These are phyloP conservation scores for Garra rufa DNA, from an alignment of 2,113 vertebrate genomes.

Conservation along the genomic window DNA sequence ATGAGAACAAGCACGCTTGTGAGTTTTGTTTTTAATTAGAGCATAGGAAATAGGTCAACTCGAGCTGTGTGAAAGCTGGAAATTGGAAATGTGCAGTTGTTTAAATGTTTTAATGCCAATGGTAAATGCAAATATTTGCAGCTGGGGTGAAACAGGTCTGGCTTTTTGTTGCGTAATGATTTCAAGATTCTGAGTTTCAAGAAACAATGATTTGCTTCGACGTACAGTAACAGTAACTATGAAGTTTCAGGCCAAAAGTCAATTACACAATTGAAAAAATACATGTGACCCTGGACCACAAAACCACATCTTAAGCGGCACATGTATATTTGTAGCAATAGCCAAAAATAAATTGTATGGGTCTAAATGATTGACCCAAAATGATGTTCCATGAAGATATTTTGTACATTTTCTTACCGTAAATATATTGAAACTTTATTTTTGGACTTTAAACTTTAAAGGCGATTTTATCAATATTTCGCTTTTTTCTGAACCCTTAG, in stretches of 20 bases:
- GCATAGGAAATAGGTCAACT: neutral
- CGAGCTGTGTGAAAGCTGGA: neutral
- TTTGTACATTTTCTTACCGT: no score
- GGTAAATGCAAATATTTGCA: slow-evolving; percentile 1
- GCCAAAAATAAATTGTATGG: no score
- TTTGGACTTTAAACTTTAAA: no score
- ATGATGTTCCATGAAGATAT: no score
- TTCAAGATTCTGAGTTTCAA: neutral
- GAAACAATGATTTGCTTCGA: neutral
- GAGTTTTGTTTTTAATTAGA: slow-evolving; percentile 13
- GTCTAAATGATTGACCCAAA: no score
- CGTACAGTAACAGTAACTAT: neutral
- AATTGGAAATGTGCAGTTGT: no score
- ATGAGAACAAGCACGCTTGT: neutral
- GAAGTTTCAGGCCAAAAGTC: neutral
- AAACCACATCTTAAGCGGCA: no score
- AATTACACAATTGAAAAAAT: neutral
- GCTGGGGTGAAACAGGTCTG: neutral
- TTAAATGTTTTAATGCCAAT: slow-evolving; percentile 4
- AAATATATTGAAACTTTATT: no score
- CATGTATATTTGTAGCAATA: no score
- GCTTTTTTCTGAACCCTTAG: no score
- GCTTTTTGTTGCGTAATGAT: neutral
- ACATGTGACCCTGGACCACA: no score
- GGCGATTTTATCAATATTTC: no score